These are phyloP conservation scores for Toxonevra muliebris DNA, from an alignment of 2,888 invertebrate genomes.

Conservation along the genomic window DNA sequence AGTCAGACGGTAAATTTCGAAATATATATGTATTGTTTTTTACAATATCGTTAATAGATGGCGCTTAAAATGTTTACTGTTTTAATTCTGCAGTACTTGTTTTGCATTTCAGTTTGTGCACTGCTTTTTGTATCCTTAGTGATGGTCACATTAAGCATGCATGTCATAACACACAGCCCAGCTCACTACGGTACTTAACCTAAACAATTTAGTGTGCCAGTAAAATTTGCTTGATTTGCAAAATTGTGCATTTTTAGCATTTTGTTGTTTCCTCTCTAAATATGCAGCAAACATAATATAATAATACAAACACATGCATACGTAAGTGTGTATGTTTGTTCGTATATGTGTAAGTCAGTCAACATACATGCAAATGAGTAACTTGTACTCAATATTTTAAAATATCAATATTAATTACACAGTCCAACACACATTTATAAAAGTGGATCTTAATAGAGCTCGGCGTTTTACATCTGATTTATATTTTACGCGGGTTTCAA, in stretches of 20 bases:
- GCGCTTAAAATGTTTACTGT: no score
- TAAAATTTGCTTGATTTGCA: slow-evolving; percentile 54
- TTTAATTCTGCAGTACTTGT: no score
- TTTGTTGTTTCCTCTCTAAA: slow-evolving; percentile 1
- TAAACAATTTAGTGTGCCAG: slow-evolving; percentile 42
- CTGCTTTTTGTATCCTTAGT: no score
- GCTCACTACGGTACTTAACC: slow-evolving; percentile 37
- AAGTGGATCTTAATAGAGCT: no score
- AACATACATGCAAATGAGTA: slow-evolving; percentile 24
- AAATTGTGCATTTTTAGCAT: slow-evolving; percentile 38
- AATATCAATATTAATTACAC: no score
- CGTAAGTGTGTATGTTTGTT: background rate
- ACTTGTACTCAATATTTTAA: slow-evolving; percentile 10
- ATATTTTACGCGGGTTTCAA: no score
- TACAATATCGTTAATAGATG: no score
- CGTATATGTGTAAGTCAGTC: background rate
- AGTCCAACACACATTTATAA: no score
- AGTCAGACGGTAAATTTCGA: no score
- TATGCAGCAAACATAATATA: background rate
- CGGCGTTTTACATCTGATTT: no score
- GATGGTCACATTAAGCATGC: no score
- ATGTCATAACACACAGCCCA: background rate
- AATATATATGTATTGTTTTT: no score
- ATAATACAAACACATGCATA: background rate
- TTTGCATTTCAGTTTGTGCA: background rate